Percentiles rank a stretch among this genome's conserved stretches.
Evolutionary conservation across 2,888 invertebrate genomes (phyloP).

Genomic region (Griposia aprilina): DNA sequence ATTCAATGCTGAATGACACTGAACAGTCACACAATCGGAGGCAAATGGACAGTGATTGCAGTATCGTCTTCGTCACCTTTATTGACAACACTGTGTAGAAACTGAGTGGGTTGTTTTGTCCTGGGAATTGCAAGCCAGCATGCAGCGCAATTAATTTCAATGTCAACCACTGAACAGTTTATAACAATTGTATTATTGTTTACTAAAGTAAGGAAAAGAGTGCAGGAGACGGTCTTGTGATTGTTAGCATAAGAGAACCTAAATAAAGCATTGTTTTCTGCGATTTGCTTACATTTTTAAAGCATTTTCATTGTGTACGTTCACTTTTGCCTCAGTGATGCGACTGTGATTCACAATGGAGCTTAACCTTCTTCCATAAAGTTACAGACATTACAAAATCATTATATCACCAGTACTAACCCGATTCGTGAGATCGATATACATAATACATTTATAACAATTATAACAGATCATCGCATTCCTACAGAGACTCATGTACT

Average conservation of each 20-base stretch:
- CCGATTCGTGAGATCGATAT: conserved; percentile 50
- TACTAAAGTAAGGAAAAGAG: conserved; percentile 43
- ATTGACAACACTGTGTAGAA: not conserved
- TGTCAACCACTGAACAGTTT: conserved; percentile 36
- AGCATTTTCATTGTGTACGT: conserved; percentile 56
- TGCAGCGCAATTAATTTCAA: conserved; percentile 38
- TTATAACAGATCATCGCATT: conserved; percentile 42
- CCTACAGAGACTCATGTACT: conserved; percentile 22
- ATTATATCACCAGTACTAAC: conserved; percentile 57
- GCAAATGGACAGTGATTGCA: conserved; percentile 11
- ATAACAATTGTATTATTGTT: conserved; percentile 45
- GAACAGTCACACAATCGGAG: conserved; percentile 18
- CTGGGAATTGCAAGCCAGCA: conserved; percentile 15
- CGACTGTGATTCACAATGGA: conserved; percentile 60
- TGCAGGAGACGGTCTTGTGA: conserved; percentile 33
- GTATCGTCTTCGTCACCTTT: conserved; percentile 1
- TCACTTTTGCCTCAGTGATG: conserved; percentile 58
- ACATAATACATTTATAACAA: conserved; percentile 38
- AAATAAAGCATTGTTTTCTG: conserved; percentile 49
- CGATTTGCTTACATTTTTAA: conserved; percentile 55
- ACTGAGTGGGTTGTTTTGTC: not conserved
- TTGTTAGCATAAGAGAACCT: conserved; percentile 28
- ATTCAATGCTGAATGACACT: conserved; percentile 24
- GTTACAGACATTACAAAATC: conserved; percentile 53
- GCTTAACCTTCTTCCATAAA: conserved; percentile 61